These are phyloP conservation scores for Decapterus maruadsi DNA, from an alignment of 2,797 vertebrate genomes.

Conservation along the genomic window DNA sequence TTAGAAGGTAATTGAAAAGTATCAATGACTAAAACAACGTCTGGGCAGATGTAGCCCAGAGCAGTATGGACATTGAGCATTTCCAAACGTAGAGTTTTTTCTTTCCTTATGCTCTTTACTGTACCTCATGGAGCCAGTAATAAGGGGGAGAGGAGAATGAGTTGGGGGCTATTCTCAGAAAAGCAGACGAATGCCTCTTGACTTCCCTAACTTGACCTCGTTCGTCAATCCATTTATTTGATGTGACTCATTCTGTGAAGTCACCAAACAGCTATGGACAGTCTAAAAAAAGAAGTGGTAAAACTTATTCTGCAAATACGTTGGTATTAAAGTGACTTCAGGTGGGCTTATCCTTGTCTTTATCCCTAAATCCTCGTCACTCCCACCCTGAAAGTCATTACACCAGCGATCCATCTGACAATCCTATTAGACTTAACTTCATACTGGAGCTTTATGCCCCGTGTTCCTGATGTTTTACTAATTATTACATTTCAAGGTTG, in stretches of 20 bases:
- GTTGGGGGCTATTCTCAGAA: conserved; percentile 30
- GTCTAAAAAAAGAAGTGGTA: not conserved
- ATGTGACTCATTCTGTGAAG: conserved; percentile 16
- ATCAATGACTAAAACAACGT: conserved; percentile 65
- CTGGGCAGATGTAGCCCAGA: conserved; percentile 41
- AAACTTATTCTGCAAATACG: conserved; percentile 33
- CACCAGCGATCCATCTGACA: conserved; percentile 29
- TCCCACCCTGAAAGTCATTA: conserved; percentile 25
- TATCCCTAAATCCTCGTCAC: conserved; percentile 14
- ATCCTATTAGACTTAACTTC: conserved; percentile 25
- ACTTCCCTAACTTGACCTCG: conserved; percentile 22
- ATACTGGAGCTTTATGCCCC: conserved; percentile 3
- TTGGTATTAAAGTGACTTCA: conserved; percentile 21
- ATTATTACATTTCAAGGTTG: conserved; percentile 36
- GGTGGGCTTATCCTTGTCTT: conserved; percentile 10
- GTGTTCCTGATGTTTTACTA: conserved; percentile 27
- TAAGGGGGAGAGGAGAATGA: conserved; percentile 18
- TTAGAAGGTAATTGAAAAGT: conserved; percentile 78
- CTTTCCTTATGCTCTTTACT: not conserved
- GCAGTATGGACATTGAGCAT: conserved; percentile 28
- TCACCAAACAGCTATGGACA: conserved; percentile 18
- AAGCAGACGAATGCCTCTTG: conserved; percentile 28
- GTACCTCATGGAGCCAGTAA: conserved; percentile 4
- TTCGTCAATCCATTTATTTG: conserved; percentile 20
- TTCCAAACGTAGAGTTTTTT: conserved; percentile 32